Base-by-base conservation (phyloP, 2,797 vertebrate genomes). In the Rhinatrema bivittatum region DNA sequence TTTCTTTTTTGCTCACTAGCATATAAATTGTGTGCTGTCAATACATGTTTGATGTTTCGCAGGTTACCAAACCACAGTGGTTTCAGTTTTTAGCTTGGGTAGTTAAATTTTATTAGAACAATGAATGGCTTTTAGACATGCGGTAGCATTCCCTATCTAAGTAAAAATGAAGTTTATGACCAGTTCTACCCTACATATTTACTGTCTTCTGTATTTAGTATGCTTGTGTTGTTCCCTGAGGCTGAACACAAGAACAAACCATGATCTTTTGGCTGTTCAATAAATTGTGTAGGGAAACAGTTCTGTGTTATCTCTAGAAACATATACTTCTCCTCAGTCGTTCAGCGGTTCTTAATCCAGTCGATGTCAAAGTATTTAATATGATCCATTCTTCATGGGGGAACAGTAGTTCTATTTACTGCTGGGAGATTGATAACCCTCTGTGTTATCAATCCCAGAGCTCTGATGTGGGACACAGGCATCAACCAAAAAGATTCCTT, bases 321-420 rank as follows among this genome's bases (percentile, higher is more conserved):
- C 73, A 63, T 76, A 66, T 60, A 72, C 69, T 72, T 55, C 61
- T 79, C 68, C 62, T 67, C 37, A 63, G 62, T 72, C 60, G 70
- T 72, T 78, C 63, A 72, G 66, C 68, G 75, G 75, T 78, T 74
- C 77, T 84, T 79, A 81, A 74, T 85, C 80, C 80, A 76, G 68
- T 73, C 66, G 62, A 50, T 75, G 79, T 83, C 81, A 81, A 65
- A 53, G 58, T 79, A 68, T 76, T 83, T 82, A 83, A 81, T 78
- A 79, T 56, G 62, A 65, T 45, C 63, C 78, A 84, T 85, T 67
- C 80, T 68, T 85, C 79, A 79, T 60, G 25, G 70, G 64, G 69
- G 62, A 74, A 76, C 22, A 73, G 70, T 75, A 60, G 29, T 76
- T 56, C 61, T 68, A 76, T 85, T 84, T 82, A 77, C 70, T 60